phyloP scores from a whole-genome alignment of 1,140 invertebrate genomes.

The Aporrectodea caliginosa region DNA sequence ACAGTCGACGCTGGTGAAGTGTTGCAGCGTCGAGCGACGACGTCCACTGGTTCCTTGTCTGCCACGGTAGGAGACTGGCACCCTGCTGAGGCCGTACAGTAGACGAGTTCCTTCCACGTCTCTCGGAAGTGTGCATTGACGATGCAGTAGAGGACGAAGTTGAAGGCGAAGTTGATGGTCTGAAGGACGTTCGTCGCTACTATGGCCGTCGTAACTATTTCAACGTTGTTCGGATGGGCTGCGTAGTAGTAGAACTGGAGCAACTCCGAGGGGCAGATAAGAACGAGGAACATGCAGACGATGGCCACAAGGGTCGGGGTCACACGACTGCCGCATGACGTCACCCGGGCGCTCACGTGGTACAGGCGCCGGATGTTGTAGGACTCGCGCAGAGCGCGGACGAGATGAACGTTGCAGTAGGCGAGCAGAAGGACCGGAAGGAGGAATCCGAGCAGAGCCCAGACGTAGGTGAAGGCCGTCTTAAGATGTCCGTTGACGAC shows the following conservation, averaged over 20 bases:
- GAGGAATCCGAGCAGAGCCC: slow-evolving; percentile 21
- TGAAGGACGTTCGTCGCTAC: slow-evolving; percentile 22
- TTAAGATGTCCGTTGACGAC: slow-evolving; percentile 12
- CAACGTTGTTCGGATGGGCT: neutral
- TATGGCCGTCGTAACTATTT: neutral
- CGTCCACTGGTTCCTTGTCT: too few species aligned
- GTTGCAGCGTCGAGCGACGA: too few species aligned
- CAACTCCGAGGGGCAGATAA: slow-evolving; percentile 29
- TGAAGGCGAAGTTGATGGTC: slow-evolving; percentile 28
- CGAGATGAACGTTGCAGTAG: slow-evolving; percentile 28
- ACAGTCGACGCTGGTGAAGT: too few species aligned
- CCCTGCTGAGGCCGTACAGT: too few species aligned
- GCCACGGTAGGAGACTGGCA: too few species aligned
- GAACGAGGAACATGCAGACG: slow-evolving; percentile 16
- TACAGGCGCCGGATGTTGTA: slow-evolving; percentile 10
- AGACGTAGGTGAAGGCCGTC: slow-evolving; percentile 6
- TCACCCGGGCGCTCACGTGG: neutral
- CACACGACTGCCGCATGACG: neutral
- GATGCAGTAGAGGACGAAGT: too few species aligned
- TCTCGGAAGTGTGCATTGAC: slow-evolving; percentile 9
- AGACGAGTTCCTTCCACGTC: neutral
- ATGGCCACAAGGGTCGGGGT: slow-evolving; percentile 26
- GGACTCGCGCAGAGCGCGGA: slow-evolving; percentile 15
- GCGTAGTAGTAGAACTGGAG: slow-evolving; percentile 11
- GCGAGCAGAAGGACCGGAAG: slow-evolving; percentile 21